These are phyloP conservation scores for Tethea ocularis DNA, from an alignment of 2,888 invertebrate species.

Conservation along the genomic window DNA sequence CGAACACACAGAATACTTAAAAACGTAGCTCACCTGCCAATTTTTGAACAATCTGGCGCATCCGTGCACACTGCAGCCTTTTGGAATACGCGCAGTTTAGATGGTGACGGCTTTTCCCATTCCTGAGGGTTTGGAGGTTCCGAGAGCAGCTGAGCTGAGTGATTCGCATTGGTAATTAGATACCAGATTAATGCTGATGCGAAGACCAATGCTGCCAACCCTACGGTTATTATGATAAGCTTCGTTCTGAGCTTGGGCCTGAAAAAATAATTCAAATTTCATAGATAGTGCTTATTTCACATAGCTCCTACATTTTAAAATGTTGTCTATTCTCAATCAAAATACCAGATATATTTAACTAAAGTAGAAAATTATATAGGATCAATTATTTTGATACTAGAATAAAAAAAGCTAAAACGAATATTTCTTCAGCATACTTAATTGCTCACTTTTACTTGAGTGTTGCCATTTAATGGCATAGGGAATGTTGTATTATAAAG, in stretches of 20 bases:
- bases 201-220: conserved; percentile 52
- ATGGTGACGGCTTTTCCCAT: conserved; percentile 86
- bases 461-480: too few species aligned
- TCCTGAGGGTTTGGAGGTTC: conserved; percentile 87
- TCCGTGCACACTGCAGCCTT: conserved; percentile 91
- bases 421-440: too few species aligned
- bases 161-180: conserved; percentile 57
- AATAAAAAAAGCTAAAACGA: too few species aligned
- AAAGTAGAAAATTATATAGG: too few species aligned
- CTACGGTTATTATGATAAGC: conserved; percentile 43
- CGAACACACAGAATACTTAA: too few species aligned
- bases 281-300: too few species aligned
- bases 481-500: too few species aligned
- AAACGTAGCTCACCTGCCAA: conserved; percentile 91
- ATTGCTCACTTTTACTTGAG: too few species aligned
- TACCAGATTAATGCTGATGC: conserved; percentile 63
- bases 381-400: too few species aligned
- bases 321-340: too few species aligned
- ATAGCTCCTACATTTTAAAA: too few species aligned
- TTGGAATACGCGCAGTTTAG: conserved; percentile 85
- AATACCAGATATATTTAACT: too few species aligned
- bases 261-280: conserved; percentile 40
- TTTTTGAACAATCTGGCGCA: conserved; percentile 88
- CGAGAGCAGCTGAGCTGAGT: conserved; percentile 40
- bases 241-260: conserved; percentile 66